phyloP scores from a whole-genome alignment of 2,113 vertebrate species.

The Trogon melanurus region DNA sequence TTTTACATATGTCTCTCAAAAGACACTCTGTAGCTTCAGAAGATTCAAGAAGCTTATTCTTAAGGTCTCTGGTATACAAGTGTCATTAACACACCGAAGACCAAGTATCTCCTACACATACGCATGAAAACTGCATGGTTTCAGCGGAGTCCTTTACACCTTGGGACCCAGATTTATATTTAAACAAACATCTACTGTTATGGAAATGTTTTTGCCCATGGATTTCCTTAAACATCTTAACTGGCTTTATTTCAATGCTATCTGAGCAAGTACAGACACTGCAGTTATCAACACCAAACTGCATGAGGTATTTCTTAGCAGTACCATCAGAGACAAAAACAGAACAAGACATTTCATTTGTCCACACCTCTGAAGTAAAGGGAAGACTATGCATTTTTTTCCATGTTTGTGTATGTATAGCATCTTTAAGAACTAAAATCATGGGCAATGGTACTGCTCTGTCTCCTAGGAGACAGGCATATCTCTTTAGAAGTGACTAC shows the following conservation, averaged over 20 bases:
- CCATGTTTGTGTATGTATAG: not conserved
- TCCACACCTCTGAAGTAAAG: not conserved
- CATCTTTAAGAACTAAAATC: not conserved
- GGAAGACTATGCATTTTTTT: not conserved
- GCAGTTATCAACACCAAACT: not conserved
- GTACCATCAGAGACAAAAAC: not conserved
- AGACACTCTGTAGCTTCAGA: not conserved
- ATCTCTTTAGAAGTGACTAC: not conserved
- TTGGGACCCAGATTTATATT: not conserved
- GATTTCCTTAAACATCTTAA: not conserved
- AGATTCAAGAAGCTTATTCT: not conserved
- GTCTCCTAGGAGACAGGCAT: conserved; percentile 18
- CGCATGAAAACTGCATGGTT: not conserved
- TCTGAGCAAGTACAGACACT: not conserved
- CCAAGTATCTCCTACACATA: fast-evolving
- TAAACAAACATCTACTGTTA: not conserved
- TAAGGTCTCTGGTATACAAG: not conserved
- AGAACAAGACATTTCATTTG: not conserved
- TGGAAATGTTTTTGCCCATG: not conserved
- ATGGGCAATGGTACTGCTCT: not conserved
- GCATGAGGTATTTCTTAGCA: not conserved
- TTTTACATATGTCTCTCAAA: not conserved
- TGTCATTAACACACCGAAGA: not conserved
- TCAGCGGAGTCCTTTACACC: not conserved
- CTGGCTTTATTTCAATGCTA: not conserved